phyloP scores from a whole-genome alignment of 2,113 vertebrate species.

The Pantherophis guttatus region DNA sequence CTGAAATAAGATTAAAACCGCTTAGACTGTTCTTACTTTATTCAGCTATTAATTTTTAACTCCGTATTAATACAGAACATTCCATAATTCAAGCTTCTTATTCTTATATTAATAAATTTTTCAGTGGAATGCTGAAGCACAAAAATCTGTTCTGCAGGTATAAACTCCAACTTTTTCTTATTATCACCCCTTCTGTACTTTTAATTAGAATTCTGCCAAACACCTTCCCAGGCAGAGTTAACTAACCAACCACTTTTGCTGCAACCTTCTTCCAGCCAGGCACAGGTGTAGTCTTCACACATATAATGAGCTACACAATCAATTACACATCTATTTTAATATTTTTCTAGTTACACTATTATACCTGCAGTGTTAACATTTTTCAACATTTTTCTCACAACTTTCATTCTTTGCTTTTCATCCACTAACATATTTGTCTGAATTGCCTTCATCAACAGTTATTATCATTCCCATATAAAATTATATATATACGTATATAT shows the following conservation, averaged over 20 bases:
- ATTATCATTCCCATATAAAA: neutral
- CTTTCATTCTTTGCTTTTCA: neutral
- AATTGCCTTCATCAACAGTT: neutral
- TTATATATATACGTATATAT: neutral
- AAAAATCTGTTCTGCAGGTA: neutral
- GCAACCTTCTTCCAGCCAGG: neutral
- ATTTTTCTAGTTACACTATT: neutral
- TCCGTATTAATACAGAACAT: neutral
- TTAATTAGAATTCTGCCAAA: neutral
- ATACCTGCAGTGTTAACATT: neutral
- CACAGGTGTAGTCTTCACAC: neutral
- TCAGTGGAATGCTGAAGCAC: neutral
- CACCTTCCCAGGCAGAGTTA: neutral
- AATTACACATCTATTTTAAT: neutral
- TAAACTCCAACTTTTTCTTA: too few species aligned
- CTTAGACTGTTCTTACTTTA: neutral
- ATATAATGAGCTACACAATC: neutral
- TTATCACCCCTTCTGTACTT: neutral
- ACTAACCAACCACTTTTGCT: neutral
- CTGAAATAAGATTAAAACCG: neutral
- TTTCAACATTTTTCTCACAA: neutral
- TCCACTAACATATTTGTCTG: neutral
- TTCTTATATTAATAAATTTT: neutral
- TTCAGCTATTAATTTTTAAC: neutral
- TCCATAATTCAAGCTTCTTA: neutral